Evolutionary conservation across 2,888 invertebrate genomes (phyloP).

Genomic region (Heteromurus nitidus): DNA sequence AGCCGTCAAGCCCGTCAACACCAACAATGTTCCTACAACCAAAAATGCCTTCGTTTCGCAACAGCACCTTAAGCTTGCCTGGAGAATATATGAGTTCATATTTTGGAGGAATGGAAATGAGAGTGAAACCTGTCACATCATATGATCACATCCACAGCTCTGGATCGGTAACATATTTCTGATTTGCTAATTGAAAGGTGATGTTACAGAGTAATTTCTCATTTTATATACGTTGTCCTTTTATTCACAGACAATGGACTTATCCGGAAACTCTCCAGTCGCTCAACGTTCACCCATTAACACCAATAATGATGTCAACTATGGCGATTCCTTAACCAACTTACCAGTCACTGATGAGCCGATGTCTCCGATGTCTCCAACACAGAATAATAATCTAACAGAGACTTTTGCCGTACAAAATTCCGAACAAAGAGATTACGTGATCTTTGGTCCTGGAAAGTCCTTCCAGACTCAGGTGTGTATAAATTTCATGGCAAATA

Average conservation of each 20-base stretch:
- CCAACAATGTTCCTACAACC: slow-evolving; percentile 15
- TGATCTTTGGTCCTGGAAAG: slow-evolving; percentile 18
- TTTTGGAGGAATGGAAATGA: background rate
- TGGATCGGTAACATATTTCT: slow-evolving; percentile 3
- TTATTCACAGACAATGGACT: background rate
- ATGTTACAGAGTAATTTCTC: background rate
- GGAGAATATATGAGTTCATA: slow-evolving; percentile 49
- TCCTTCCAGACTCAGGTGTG: too few species aligned
- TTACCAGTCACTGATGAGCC: too few species aligned
- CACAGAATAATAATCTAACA: too few species aligned
- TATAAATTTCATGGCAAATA: too few species aligned
- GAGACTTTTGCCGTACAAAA: too few species aligned
- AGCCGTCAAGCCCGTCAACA: slow-evolving; percentile 25
- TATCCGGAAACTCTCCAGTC: background rate
- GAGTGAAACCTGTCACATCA: background rate
- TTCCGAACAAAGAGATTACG: slow-evolving; percentile 45
- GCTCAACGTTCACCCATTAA: background rate
- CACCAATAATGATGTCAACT: background rate
- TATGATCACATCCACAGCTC: background rate
- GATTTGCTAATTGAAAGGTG: background rate
- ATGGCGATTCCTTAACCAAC: background rate
- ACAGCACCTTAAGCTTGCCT: slow-evolving; percentile 64
- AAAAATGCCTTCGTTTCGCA: slow-evolving; percentile 39
- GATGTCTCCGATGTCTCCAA: background rate
- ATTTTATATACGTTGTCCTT: too few species aligned